phyloP scores from a whole-genome alignment of 2,888 invertebrate genomes.

The Dorcus hopei region DNA sequence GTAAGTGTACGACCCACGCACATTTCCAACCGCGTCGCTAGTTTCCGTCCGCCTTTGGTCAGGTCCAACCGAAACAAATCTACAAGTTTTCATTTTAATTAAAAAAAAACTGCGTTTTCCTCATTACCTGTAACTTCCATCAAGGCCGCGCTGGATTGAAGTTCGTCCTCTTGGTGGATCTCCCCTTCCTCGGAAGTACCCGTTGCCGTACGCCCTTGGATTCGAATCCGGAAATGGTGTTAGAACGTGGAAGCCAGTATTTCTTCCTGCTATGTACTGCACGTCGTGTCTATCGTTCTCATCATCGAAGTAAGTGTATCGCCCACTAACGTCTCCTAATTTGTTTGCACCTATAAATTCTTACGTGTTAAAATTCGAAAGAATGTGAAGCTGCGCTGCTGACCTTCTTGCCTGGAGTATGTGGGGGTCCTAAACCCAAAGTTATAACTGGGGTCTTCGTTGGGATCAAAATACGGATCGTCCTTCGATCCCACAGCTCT shows the following conservation, averaged over 20 bases:
- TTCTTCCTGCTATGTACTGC: slow-evolving; percentile 71
- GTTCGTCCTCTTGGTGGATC: slow-evolving; percentile 67
- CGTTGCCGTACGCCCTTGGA: slow-evolving; percentile 59
- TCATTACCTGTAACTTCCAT: slow-evolving; percentile 66
- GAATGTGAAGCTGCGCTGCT: not conserved
- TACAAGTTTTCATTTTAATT: slow-evolving; percentile 33
- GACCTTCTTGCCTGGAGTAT: slow-evolving; percentile 62
- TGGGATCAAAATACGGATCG: slow-evolving; percentile 72
- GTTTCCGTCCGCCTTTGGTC: slow-evolving; percentile 73
- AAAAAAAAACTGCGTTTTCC: not conserved
- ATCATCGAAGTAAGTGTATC: slow-evolving; percentile 72
- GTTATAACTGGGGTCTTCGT: slow-evolving; percentile 72
- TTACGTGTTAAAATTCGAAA: not conserved
- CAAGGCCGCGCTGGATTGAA: slow-evolving; percentile 67
- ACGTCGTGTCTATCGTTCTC: slow-evolving; percentile 74
- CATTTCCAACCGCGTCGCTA: slow-evolving; percentile 68
- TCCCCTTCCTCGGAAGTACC: slow-evolving; percentile 64
- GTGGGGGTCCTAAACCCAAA: slow-evolving; percentile 66
- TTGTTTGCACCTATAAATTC: slow-evolving; percentile 39
- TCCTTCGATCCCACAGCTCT: slow-evolving; percentile 61
- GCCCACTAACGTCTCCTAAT: slow-evolving; percentile 52
- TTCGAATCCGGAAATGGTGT: slow-evolving; percentile 68
- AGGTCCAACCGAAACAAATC: slow-evolving; percentile 72
- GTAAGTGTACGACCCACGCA: slow-evolving; percentile 74
- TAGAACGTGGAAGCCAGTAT: slow-evolving; percentile 73